Percentiles rank a stretch among this genome's conserved stretches.
These are phyloP conservation scores for Ceratosolen fusciceps DNA, from an alignment of 1,140 invertebrate species.

Conservation along the genomic window DNA sequence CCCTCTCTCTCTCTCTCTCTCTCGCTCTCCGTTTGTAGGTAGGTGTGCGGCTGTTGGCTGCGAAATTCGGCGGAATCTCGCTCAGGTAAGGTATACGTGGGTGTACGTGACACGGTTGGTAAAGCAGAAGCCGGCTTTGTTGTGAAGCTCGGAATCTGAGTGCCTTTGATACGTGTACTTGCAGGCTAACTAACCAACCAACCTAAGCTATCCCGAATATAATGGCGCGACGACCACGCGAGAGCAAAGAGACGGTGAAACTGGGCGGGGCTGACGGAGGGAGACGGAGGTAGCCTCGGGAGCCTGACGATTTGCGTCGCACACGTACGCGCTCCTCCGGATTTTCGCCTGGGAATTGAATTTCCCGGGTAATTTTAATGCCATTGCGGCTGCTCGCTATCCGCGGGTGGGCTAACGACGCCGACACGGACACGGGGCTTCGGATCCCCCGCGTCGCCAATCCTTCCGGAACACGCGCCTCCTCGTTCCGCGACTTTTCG, in stretches of 20 bases:
- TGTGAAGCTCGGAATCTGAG: slow-evolving; percentile 70
- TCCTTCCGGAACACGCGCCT: background rate
- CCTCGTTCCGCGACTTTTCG: background rate
- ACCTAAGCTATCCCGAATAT: slow-evolving; percentile 68
- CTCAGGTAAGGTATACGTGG: slow-evolving; percentile 63
- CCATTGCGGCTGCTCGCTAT: slow-evolving; percentile 57
- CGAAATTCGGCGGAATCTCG: slow-evolving; percentile 47
- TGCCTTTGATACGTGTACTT: slow-evolving; percentile 74
- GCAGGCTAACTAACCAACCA: slow-evolving; percentile 73
- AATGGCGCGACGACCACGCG: slow-evolving; percentile 49
- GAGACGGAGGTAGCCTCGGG: background rate
- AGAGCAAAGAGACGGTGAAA: background rate
- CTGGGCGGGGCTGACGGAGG: background rate
- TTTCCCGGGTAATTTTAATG: slow-evolving; percentile 69
- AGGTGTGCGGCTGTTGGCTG: background rate
- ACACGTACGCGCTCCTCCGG: slow-evolving; percentile 44
- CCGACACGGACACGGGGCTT: background rate
- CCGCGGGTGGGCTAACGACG: slow-evolving; percentile 57
- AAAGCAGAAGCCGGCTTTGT: slow-evolving; percentile 66
- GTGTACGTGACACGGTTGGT: slow-evolving; percentile 72
- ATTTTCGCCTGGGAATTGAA: slow-evolving; percentile 67
- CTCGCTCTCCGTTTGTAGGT: background rate
- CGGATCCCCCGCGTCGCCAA: background rate
- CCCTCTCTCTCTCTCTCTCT: background rate
- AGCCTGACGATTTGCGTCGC: slow-evolving; percentile 9